phyloP scores from a whole-genome alignment of 2,797 vertebrate species.

The Sebastes vulpes region DNA sequence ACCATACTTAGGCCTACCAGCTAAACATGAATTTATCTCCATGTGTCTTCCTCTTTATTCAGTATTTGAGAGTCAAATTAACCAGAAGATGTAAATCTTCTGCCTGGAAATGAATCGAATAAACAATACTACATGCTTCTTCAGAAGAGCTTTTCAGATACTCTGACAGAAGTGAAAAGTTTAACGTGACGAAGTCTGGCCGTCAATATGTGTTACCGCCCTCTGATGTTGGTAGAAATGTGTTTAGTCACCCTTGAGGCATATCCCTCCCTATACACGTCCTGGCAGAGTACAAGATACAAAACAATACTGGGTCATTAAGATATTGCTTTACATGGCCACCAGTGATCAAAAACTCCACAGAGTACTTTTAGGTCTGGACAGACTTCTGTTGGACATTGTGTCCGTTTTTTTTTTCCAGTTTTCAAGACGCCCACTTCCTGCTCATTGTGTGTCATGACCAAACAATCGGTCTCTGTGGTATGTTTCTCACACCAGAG shows the following conservation, averaged over 20 bases:
- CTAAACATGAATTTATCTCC: background rate
- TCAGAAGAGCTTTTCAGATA: background rate
- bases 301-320: background rate
- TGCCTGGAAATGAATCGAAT: background rate
- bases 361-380: background rate
- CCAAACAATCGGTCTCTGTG: slow-evolving; percentile 58
- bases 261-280: background rate
- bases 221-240: background rate
- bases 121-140: background rate
- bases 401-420: background rate
- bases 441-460: slow-evolving; percentile 64
- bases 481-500: slow-evolving; percentile 47
- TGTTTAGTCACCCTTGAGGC: background rate
- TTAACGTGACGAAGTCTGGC: background rate
- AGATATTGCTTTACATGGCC: background rate
- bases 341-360: background rate
- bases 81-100: background rate
- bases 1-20: background rate
- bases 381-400: slow-evolving; percentile 20
- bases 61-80: background rate
- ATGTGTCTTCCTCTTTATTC: background rate
- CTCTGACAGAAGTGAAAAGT: background rate
- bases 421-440: slow-evolving; percentile 57
- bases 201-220: background rate
- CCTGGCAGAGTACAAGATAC: background rate